phyloP scores from a whole-genome alignment of 2,888 invertebrate species.

The Hemicrepidius hirtus region DNA sequence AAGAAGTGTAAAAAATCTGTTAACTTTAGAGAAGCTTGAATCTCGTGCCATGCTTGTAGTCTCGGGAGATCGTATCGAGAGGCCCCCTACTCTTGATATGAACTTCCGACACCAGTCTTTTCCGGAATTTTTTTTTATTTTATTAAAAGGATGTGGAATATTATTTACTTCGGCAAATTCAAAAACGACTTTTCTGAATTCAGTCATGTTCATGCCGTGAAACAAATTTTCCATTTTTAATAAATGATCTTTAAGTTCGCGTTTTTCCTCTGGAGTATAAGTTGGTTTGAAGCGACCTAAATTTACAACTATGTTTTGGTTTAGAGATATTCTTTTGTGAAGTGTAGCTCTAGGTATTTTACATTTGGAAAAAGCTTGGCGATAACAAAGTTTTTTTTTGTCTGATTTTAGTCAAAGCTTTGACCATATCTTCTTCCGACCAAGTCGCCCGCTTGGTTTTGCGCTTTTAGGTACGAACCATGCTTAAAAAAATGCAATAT shows the following conservation, averaged over 20 bases:
- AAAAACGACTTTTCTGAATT: not conserved
- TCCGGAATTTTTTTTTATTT: not conserved
- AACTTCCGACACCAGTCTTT: not conserved
- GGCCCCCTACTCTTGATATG: no score
- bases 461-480: no score
- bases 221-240: not conserved
- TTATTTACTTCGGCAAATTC: not conserved
- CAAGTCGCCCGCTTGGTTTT: no score
- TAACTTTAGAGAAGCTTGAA: not conserved
- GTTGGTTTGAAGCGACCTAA: not conserved
- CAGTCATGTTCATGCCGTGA: not conserved
- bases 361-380: not conserved
- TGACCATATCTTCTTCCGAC: no score
- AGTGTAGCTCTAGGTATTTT: not conserved
- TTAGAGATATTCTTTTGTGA: not conserved
- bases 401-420: no score
- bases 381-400: not conserved
- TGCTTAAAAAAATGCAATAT: no score
- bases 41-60: slow-evolving; percentile 29
- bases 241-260: no score
- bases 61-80: not conserved
- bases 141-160: no score
- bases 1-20: not conserved
- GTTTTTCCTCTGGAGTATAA: no score
- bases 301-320: not conserved